Conservation (phyloP, 2,888 invertebrate genomes). For the Nebria salina region DNA sequence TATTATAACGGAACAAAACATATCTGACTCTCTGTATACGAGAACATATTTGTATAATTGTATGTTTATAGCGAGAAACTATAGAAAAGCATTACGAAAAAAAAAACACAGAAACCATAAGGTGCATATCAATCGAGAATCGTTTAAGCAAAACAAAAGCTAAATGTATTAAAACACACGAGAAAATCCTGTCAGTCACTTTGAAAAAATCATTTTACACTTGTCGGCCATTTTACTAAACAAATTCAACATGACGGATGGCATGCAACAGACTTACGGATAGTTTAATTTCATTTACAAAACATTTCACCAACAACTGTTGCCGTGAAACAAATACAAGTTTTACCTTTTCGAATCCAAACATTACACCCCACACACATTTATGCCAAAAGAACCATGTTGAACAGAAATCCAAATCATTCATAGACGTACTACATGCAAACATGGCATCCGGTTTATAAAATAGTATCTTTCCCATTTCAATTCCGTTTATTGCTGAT, state of each 20-base stretch:
- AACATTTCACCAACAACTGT: conserved; percentile 40
- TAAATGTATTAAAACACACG: background rate
- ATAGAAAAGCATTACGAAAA: background rate
- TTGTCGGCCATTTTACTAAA: conserved; percentile 23
- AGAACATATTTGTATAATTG: background rate
- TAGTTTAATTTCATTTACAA: conserved; percentile 36
- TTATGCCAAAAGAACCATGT: background rate
- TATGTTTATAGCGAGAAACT: background rate
- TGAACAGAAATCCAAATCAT: background rate
- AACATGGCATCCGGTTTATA: too few relatives aligned
- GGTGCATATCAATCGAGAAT: background rate
- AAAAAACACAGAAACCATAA: background rate
- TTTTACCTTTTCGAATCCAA: background rate
- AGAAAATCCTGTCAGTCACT: conserved; percentile 26
- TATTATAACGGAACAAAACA: too few relatives aligned
- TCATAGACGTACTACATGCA: too few relatives aligned
- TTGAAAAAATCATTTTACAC: conserved; percentile 39
- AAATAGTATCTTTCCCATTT: too few relatives aligned
- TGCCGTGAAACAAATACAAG: conserved; percentile 25
- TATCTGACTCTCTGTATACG: too few relatives aligned
- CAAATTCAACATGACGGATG: conserved; percentile 33
- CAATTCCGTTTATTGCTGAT: too few relatives aligned
- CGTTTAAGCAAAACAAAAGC: background rate
- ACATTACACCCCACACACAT: conserved; percentile 5
- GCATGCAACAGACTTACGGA: conserved; percentile 7